Base-by-base conservation (phyloP, 2,888 invertebrate genomes). In the Meghimatium bilineatum region DNA sequence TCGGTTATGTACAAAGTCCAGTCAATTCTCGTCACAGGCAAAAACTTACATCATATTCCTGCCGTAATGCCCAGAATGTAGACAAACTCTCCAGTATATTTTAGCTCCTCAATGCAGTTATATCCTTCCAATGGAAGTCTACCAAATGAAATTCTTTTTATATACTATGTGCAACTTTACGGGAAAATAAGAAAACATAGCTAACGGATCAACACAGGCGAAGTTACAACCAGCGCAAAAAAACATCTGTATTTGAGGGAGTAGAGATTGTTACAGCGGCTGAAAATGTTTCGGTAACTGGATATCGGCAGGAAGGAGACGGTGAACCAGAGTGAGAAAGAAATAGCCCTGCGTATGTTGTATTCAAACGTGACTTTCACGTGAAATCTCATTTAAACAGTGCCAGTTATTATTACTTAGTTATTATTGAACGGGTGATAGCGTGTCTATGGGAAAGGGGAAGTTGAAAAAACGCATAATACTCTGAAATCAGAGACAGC, bases 351-450 rank as follows among this genome's bases (percentile, higher is more conserved):
- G 3, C 44, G 12, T 38, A 2, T 44, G 72, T 38, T 44, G 34
- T 72, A 29, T 72, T 72, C 44, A 72, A 72, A 72, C 72, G 44
- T 44, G 72, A 49, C 72, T 72, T 72, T 72, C 72, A 29, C 72
- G 72, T 44, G 72, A 72, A 49, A 72, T 44, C 44, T 72, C 72
- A 44, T 44, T 72, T 44, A 72, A 72, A 72, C 72, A 72, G 44
- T 29, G 44, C 72, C 10, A 20, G 49, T 0, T 49, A 72, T 36
- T 17, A 26, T 29, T 44, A 12, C 44, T 1, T 14, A 29, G 72
- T 29, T 72, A 44, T 72, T 26, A 44, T 72, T 5, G 3, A 5
- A 3, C 10, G 72, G 72, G n/a, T 66, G 66, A 32, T 29, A 32
- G 32, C 14, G 5, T 29, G 29, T 29, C 14, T 29, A 14, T 29